Conservation (phyloP, 2,113 vertebrate species). For the Lucifuga dentata region DNA sequence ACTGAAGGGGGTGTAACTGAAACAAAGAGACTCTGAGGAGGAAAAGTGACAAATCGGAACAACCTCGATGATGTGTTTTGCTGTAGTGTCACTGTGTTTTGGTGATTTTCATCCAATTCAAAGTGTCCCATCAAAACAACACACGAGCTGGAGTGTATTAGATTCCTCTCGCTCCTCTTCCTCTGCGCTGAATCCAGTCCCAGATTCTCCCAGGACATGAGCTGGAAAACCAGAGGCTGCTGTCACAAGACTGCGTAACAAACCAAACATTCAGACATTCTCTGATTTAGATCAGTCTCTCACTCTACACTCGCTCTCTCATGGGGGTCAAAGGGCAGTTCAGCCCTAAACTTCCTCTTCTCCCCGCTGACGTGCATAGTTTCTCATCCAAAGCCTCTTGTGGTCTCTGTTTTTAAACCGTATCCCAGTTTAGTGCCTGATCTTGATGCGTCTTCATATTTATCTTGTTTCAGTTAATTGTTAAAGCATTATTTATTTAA, state of each 20-base stretch:
- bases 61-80: no score
- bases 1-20: constrained; percentile 5
- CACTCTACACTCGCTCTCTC: constrained; percentile 8
- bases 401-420: constrained; percentile 29
- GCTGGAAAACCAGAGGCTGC: constrained; percentile 57
- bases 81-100: no score
- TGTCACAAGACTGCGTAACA: constrained; percentile 77
- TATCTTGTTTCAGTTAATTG: background rate
- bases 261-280: constrained; percentile 72
- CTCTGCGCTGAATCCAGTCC: no score
- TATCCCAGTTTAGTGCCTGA: no score
- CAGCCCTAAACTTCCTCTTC: constrained; percentile 24
- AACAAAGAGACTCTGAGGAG: background rate
- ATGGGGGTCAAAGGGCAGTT: constrained; percentile 50
- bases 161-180: background rate
- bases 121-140: no score
- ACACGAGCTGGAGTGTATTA: no score
- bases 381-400: constrained; percentile 34
- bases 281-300: constrained; percentile 45
- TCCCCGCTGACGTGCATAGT: constrained; percentile 32
- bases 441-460: background rate
- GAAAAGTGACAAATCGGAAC: background rate
- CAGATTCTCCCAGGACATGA: constrained; percentile 57
- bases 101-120: no score
- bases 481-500: constrained; percentile 1